Evolutionary conservation across 2,888 invertebrate species (phyloP).

Genomic region (Tineola bisselliella): DNA sequence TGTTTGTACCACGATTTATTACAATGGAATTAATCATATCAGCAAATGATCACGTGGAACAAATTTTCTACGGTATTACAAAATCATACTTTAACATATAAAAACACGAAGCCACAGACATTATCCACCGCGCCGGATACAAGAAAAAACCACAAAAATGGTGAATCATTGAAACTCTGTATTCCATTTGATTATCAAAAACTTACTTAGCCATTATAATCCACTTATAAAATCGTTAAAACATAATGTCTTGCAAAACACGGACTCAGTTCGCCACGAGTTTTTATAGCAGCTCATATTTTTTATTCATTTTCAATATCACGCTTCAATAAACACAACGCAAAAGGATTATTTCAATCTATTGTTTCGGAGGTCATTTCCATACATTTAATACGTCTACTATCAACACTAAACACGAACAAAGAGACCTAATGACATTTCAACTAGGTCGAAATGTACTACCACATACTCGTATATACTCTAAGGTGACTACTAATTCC

Average conservation of each 20-base stretch:
- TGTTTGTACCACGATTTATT: too few species aligned
- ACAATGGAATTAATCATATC: too few species aligned
- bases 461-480: too few species aligned
- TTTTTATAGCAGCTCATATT: constrained; percentile 5
- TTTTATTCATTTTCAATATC: constrained; percentile 13
- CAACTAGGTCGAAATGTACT: too few species aligned
- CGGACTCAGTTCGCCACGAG: neutral
- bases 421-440: neutral
- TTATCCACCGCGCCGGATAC: neutral
- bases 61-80: neutral
- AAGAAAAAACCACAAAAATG: constrained; percentile 17
- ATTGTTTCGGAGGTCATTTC: neutral
- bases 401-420: neutral
- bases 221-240: constrained; percentile 33
- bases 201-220: constrained; percentile 24
- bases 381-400: neutral
- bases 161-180: constrained; percentile 18
- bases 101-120: constrained; percentile 3
- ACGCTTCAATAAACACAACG: constrained; percentile 7
- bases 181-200: constrained; percentile 15
- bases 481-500: too few species aligned
- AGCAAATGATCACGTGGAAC: constrained; percentile 9
- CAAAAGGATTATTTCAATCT: neutral
- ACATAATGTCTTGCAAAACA: constrained; percentile 18
- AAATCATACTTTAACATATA: neutral